Base-by-base conservation (phyloP, 1,140 invertebrate genomes). In the Procambarus virginalis region DNA sequence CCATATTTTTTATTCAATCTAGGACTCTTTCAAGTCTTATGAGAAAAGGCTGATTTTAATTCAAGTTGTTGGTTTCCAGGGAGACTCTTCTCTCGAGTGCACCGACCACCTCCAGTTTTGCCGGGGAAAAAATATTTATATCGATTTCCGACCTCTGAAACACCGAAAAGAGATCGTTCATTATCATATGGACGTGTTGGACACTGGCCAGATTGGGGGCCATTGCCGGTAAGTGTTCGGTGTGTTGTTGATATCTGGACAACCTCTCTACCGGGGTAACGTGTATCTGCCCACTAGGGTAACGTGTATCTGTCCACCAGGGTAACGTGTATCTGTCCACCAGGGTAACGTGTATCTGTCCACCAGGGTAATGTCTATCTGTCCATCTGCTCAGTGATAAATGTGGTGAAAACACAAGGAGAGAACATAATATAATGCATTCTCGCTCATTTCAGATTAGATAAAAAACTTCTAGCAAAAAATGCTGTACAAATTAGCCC, bases 131-230 rank as follows among this genome's bases (percentile, higher is more conserved):
- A 99, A 99, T 94, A 95, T 99, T 12, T 97, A 97, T 94, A 94
- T 99, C 49, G 98, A 99, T 95, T 98, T 99, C 93, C 96, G 96
- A 45, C 95, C 96, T 92, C 93, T 99, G n/a, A 92, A 95, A 0
- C 94, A 95, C 70, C 94, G 96, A 87, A 95, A 95, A 73, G 86
- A 97, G 92, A 96, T 96, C 86, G 95, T 97, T 80, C 96, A 98
- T 82, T 99, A 99, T 94, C 97, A 98, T 94, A 98, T 98, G 96
- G 98, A 99, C 95, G 96, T 99, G 0, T 94, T 99, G 45, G 96
- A 95, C 84, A 94, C 96, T 85, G 97, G 98, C 14, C 96, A 99
- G 94, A 96, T 99, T 93, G 96, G 97, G 93, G 97, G 96, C 6
- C 95, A 96, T 91, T 97, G 97, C 95, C 94, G 92, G 95, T 95